Conservation (phyloP, 2,888 invertebrate species). For the Osmoderma eremita region DNA sequence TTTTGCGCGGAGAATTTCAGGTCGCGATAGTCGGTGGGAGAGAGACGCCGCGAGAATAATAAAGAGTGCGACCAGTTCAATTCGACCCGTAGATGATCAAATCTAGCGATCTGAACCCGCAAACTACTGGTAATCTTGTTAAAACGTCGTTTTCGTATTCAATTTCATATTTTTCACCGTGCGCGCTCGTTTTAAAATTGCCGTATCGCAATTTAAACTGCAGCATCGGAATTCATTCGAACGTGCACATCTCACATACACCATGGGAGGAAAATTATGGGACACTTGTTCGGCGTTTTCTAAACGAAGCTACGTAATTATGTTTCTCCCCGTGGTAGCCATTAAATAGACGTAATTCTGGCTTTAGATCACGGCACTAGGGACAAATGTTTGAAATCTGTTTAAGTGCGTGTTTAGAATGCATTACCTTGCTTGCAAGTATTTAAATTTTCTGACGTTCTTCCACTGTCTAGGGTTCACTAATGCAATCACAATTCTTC, state of each 20-base stretch:
- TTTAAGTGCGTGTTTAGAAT: too few species aligned
- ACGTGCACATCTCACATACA: background rate
- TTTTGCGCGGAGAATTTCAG: conserved; percentile 54
- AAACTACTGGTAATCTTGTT: conserved; percentile 37
- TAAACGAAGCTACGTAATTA: conserved; percentile 21
- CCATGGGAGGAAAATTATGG: background rate
- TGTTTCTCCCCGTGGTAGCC: too few species aligned
- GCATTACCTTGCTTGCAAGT: background rate
- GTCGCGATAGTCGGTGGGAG: conserved; percentile 27
- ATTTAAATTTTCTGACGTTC: background rate
- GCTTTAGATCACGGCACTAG: too few species aligned
- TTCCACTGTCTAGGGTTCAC: too few species aligned
- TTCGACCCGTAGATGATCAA: conserved; percentile 30
- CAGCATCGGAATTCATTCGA: conserved; percentile 22
- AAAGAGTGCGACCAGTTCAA: conserved; percentile 22
- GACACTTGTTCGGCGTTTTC: background rate
- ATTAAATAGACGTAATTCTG: too few species aligned
- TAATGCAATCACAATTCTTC: too few species aligned
- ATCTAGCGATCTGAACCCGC: conserved; percentile 23
- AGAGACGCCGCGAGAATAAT: conserved; percentile 26
- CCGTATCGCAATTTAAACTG: conserved; percentile 21
- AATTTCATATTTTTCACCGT: conserved; percentile 36
- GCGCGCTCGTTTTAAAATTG: conserved; percentile 26
- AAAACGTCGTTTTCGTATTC: conserved; percentile 37
- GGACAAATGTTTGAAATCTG: too few species aligned